These are phyloP conservation scores for Ganaspis brasiliensis DNA, from an alignment of 2,888 invertebrate species.

Conservation along the genomic window DNA sequence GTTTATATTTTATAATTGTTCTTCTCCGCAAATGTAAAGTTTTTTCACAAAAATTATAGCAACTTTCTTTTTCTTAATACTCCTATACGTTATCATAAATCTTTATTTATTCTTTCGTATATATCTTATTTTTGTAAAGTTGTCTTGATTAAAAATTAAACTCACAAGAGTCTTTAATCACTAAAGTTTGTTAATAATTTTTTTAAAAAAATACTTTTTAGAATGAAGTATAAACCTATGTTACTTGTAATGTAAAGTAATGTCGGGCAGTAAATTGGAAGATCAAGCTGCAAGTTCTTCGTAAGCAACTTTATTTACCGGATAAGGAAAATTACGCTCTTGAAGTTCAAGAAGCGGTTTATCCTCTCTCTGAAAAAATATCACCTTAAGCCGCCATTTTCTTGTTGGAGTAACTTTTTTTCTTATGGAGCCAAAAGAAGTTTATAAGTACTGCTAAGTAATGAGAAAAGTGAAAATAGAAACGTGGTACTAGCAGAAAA, in stretches of 20 bases:
- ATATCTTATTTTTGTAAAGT: no score
- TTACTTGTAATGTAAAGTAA: neutral
- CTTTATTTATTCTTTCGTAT: no score
- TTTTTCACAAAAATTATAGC: no score
- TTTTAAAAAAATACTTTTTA: neutral
- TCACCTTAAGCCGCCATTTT: conserved; percentile 12
- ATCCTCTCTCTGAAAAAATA: conserved; percentile 9
- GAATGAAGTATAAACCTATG: neutral
- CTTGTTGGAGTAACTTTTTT: neutral
- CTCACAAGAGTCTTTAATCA: no score
- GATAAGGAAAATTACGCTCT: neutral
- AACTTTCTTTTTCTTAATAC: no score
- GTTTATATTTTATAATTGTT: no score
- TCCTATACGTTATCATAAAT: no score
- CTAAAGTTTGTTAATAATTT: no score
- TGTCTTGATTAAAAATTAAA: no score
- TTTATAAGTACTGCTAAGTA: conserved; percentile 1
- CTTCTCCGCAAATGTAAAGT: no score
- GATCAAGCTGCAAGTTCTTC: neutral
- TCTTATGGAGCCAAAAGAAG: neutral
- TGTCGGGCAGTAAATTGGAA: neutral
- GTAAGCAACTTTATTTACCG: conserved; percentile 16
- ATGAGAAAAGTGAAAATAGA: neutral
- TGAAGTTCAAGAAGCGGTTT: conserved; percentile 12
- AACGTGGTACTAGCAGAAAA: neutral